Evolutionary conservation across 2,888 invertebrate genomes (phyloP).

Genomic region (Mesorhabditis spiculigera): DNA sequence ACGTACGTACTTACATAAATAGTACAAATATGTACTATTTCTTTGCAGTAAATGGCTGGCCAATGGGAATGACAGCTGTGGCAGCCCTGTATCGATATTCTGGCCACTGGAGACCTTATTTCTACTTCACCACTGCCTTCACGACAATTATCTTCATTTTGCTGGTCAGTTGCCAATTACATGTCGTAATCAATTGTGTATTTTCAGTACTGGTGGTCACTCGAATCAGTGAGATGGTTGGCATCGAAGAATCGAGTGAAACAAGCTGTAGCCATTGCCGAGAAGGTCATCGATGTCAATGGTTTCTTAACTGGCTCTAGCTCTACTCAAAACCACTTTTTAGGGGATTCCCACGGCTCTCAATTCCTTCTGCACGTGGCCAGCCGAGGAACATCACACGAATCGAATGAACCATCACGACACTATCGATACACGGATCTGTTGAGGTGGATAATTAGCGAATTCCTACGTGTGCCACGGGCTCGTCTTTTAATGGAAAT

Average conservation of each 20-base stretch:
- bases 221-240: slow-evolving; percentile 3
- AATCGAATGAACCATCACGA: not conserved
- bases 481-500: no score
- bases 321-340: not conserved
- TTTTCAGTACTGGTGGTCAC: not conserved
- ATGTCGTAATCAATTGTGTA: not conserved
- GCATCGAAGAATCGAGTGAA: slow-evolving; percentile 2
- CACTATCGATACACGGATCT: not conserved
- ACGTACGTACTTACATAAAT: not conserved
- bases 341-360: not conserved
- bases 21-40: not conserved
- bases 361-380: not conserved
- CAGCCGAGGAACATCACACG: not conserved
- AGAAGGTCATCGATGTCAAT: not conserved
- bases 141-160: not conserved
- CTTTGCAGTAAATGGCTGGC: slow-evolving; percentile 3
- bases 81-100: not conserved
- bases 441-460: not conserved
- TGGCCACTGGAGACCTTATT: not conserved
- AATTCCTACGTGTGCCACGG: no score
- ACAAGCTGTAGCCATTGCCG: not conserved
- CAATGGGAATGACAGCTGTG: not conserved
- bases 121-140: not conserved
- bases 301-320: slow-evolving; percentile 6
- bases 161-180: not conserved